Percentiles rank a stretch among this genome's conserved stretches.
Conservation (phyloP, 2,113 vertebrate species). For the Ariopsis seemanni region DNA sequence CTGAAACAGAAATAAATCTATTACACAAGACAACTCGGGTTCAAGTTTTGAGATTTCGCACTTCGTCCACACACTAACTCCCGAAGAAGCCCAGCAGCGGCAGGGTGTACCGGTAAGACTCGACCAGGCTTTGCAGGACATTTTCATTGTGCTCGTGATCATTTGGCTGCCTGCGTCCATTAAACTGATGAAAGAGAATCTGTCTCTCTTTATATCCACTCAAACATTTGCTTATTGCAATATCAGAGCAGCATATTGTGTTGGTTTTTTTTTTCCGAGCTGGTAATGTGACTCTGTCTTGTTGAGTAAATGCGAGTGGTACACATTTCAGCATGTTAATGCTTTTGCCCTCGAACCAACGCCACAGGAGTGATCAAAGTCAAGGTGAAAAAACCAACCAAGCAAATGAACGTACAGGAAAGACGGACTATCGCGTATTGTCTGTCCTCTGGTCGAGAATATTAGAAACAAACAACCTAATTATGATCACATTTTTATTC, state of each 20-base stretch:
- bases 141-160: background rate
- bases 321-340: constrained; percentile 27
- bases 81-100: background rate
- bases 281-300: background rate
- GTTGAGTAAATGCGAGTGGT: constrained; percentile 3
- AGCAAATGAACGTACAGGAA: background rate
- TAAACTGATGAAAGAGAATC: background rate
- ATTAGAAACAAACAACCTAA: constrained; percentile 46
- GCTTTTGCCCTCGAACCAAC: background rate
- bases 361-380: constrained; percentile 26
- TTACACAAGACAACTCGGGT: background rate
- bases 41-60: background rate
- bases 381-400: background rate
- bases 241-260: constrained; percentile 15
- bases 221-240: background rate
- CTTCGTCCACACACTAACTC: background rate
- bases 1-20: background rate
- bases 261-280: constrained; percentile 2
- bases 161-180: background rate
- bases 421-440: background rate
- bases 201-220: constrained; percentile 11
- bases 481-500: constrained; percentile 53
- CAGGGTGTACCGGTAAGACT: background rate
- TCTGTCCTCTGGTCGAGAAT: constrained; percentile 3
- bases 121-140: background rate